Conservation (phyloP, 35 echinoderm and acorn worm genomes). For the Ophioderma brevispina region DNA sequence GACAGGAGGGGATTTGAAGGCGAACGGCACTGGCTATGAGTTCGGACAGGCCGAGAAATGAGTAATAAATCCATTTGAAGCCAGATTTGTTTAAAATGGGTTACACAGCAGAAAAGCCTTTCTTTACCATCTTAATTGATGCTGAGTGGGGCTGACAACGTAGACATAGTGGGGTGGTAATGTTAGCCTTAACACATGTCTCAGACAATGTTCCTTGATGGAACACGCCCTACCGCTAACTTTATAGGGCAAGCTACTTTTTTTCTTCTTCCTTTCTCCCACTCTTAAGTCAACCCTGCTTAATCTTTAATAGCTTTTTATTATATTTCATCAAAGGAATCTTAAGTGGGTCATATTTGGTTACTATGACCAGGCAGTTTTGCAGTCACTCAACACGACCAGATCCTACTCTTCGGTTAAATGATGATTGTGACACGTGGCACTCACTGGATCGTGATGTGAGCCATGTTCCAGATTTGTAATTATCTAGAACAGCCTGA, state of each 20-base stretch:
- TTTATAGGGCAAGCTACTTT: conserved; percentile 3
- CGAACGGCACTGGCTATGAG: background rate
- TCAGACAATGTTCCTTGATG: background rate
- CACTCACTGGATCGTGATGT: background rate
- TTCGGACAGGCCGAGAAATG: conserved; percentile 1
- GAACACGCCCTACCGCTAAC: background rate
- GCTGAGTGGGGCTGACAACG: background rate
- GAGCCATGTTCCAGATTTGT: conserved; percentile 1
- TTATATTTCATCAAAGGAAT: background rate
- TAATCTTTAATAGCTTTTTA: background rate
- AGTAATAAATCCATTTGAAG: background rate
- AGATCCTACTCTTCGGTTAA: background rate
- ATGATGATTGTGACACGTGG: background rate
- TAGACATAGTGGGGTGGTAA: background rate
- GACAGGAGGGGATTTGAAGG: background rate
- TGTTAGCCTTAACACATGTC: background rate
- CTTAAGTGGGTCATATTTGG: background rate
- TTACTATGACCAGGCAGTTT: background rate
- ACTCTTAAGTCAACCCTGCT: background rate
- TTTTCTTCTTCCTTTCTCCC: background rate
- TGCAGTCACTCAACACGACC: background rate
- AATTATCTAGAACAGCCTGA: background rate
- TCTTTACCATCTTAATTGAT: background rate
- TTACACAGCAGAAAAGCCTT: background rate
- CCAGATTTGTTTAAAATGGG: background rate